Conservation (phyloP, 1,140 invertebrate genomes). For the Caenorhabditis tropicalis region DNA sequence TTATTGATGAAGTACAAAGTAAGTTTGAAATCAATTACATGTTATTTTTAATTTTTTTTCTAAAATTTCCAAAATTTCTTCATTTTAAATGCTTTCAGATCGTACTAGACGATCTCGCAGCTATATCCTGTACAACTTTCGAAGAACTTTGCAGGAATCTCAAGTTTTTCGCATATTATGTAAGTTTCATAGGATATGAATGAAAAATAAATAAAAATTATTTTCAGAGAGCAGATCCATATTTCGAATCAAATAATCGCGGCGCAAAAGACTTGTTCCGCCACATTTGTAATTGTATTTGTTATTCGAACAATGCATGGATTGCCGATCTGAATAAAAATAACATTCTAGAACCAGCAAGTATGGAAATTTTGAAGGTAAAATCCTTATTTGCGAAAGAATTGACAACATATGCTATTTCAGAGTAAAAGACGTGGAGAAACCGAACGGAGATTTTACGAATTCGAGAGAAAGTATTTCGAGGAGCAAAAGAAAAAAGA, state of each 20-base stretch:
- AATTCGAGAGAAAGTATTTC: background rate
- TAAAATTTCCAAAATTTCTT: background rate
- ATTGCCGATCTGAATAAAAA: background rate
- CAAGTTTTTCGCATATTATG: background rate
- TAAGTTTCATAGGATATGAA: background rate
- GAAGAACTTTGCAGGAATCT: background rate
- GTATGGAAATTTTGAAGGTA: background rate
- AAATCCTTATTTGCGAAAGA: too few species aligned
- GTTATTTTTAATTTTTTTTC: too few species aligned
- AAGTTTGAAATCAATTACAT: constrained; percentile 4
- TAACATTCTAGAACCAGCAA: background rate
- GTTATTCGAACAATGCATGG: background rate
- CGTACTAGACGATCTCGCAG: background rate
- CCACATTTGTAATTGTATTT: background rate
- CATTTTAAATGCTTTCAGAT: background rate
- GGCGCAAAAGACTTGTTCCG: background rate
- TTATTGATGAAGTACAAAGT: background rate
- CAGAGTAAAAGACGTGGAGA: background rate
- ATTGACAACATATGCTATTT: too few species aligned
- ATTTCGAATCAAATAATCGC: background rate
- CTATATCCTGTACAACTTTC: background rate
- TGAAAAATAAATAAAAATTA: background rate
- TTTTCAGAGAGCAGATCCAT: background rate
- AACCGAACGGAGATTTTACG: background rate
- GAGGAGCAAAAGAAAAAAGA: too few species aligned